Percentiles rank a stretch among this genome's conserved stretches.
Conservation (phyloP, 2,888 invertebrate genomes). For the Altica lythri region DNA sequence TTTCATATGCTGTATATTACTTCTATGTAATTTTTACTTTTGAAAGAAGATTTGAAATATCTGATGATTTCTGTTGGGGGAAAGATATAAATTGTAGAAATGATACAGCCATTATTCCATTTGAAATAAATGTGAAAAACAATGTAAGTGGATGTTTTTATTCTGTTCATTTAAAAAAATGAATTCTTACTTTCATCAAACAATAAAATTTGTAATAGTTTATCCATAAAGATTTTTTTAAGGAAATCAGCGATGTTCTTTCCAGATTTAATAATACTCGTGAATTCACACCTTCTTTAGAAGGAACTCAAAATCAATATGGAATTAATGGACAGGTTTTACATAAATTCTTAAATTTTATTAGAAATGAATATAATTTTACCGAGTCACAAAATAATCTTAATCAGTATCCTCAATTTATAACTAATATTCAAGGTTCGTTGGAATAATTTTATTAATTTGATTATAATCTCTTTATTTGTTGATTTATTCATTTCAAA, state of each 20-base stretch:
- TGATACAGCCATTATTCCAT: conserved; percentile 62
- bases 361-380: conserved; percentile 18
- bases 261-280: conserved; percentile 59
- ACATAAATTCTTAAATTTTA: conserved; percentile 67
- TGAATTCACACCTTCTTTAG: conserved; percentile 59
- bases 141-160: conserved; percentile 55
- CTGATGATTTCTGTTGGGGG: conserved; percentile 63
- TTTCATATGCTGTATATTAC: too few relatives aligned
- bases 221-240: neutral
- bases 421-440: conserved; percentile 70
- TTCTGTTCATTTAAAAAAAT: neutral
- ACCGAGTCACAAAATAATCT: conserved; percentile 62
- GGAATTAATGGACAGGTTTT: conserved; percentile 77
- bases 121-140: conserved; percentile 63
- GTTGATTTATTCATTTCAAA: too few relatives aligned
- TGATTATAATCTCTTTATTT: too few relatives aligned
- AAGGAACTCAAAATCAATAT: conserved; percentile 73
- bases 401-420: conserved; percentile 71
- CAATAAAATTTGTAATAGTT: neutral
- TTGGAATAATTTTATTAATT: too few relatives aligned
- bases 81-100: conserved; percentile 57
- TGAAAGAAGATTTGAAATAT: neutral
- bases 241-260: conserved; percentile 16
- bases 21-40: neutral
- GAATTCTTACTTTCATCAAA: neutral